A percentile compares a stretch with the other conserved stretches of the same genome.
These are phyloP conservation scores for Ichneumoninae sp. DNA, from an alignment of 2,888 invertebrate species.

Conservation along the genomic window DNA sequence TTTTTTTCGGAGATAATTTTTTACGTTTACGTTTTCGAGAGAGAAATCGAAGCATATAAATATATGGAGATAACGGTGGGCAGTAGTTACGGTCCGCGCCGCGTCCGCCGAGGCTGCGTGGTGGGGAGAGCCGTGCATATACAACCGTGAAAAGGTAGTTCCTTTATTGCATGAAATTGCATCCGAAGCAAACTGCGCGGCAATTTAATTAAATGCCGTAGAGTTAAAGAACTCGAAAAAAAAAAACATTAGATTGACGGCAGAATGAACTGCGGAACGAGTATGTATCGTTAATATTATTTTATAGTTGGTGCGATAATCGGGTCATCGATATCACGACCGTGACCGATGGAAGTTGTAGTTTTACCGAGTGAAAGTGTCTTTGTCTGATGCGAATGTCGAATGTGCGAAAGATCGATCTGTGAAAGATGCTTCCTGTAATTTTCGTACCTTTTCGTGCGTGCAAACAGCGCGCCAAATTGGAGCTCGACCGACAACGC, in stretches of 20 bases:
- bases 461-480: conserved; percentile 13
- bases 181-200: background rate
- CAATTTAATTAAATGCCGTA: background rate
- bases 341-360: background rate
- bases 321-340: conserved; percentile 15
- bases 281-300: background rate
- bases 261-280: background rate
- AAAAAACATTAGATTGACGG: background rate
- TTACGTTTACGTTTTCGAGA: background rate
- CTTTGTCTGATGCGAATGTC: background rate
- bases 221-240: background rate
- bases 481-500: conserved; percentile 11
- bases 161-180: background rate
- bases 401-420: background rate
- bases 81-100: conserved; percentile 15
- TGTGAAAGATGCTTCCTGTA: background rate
- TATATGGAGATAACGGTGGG: background rate
- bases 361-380: background rate
- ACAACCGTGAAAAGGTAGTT: background rate
- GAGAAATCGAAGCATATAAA: background rate
- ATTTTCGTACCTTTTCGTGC: conserved; percentile 30
- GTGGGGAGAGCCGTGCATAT: background rate
- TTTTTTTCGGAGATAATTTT: background rate
- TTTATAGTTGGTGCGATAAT: background rate
- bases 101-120: background rate